These are phyloP conservation scores for Aplodontia rufa DNA, from an alignment of 2,113 vertebrate genomes.

Conservation along the genomic window DNA sequence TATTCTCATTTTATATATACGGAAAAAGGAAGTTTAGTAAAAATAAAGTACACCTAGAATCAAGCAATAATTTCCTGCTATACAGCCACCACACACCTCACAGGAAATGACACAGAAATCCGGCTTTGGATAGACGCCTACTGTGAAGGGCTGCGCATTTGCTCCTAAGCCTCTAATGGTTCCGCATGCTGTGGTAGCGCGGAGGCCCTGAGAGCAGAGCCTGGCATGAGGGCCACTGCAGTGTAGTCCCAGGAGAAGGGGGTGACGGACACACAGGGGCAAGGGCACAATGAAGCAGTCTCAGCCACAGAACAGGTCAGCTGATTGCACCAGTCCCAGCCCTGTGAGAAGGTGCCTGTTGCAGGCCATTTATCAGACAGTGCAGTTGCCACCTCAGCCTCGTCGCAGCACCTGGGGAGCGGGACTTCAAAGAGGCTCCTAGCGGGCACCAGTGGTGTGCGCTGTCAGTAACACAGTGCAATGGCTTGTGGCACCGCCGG, in stretches of 20 bases:
- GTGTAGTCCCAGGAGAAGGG: not conserved
- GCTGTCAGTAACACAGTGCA: not conserved
- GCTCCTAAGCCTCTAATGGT: not conserved
- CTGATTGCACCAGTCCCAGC: accelerated
- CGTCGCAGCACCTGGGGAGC: not conserved
- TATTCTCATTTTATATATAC: not conserved
- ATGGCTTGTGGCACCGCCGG: accelerated
- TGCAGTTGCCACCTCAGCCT: not conserved
- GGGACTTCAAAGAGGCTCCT: not conserved
- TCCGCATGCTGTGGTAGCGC: not conserved
- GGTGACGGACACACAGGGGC: not conserved
- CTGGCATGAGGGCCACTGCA: not conserved
- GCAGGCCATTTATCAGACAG: not conserved
- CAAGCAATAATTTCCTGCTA: not conserved
- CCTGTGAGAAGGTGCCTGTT: not conserved
- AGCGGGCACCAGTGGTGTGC: not conserved
- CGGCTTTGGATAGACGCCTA: not conserved
- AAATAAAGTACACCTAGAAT: not conserved
- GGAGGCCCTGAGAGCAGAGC: not conserved
- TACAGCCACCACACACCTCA: not conserved
- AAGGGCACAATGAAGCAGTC: not conserved
- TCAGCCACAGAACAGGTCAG: not conserved
- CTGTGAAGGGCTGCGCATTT: not conserved
- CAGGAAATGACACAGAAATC: not conserved
- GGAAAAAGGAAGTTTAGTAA: not conserved